These are phyloP conservation scores for Synodontis membranacea DNA, from an alignment of 2,113 vertebrate genomes.

Conservation along the genomic window DNA sequence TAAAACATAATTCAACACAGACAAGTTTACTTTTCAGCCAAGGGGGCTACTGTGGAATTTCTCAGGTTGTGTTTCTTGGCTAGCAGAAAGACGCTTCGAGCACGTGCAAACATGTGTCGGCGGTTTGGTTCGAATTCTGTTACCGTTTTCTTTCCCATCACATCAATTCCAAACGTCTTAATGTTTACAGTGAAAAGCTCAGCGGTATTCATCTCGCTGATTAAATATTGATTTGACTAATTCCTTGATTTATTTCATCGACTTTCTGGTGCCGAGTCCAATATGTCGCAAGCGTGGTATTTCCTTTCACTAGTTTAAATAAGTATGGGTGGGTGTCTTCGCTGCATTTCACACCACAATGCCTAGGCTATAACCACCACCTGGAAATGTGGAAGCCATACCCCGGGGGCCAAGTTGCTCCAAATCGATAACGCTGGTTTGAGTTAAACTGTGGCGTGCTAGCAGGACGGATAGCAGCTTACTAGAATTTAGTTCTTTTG, in stretches of 20 bases:
- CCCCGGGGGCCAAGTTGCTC: neutral
- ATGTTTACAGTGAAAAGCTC: conserved; percentile 27
- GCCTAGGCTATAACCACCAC: neutral
- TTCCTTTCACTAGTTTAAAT: neutral
- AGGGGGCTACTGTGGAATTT: conserved; percentile 16
- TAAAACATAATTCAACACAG: conserved; percentile 30
- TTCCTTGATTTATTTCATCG: neutral
- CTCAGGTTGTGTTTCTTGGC: conserved; percentile 20
- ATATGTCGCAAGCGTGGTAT: conserved; percentile 12
- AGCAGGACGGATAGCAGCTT: neutral
- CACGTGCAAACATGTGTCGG: neutral
- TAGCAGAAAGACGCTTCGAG: neutral
- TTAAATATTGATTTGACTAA: conserved; percentile 26
- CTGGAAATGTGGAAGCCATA: neutral
- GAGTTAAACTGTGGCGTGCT: conserved; percentile 19
- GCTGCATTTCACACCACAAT: neutral
- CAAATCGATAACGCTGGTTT: conserved; percentile 26
- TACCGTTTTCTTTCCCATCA: neutral
- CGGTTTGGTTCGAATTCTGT: conserved; percentile 13
- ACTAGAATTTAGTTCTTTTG: neutral
- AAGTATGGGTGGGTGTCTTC: neutral
- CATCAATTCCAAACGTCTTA: neutral
- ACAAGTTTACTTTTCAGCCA: conserved; percentile 2
- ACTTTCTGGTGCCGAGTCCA: neutral
- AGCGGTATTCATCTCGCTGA: neutral